Evolutionary conservation across 2,797 vertebrate species (phyloP).

Genomic region (Monodelphis domestica): DNA sequence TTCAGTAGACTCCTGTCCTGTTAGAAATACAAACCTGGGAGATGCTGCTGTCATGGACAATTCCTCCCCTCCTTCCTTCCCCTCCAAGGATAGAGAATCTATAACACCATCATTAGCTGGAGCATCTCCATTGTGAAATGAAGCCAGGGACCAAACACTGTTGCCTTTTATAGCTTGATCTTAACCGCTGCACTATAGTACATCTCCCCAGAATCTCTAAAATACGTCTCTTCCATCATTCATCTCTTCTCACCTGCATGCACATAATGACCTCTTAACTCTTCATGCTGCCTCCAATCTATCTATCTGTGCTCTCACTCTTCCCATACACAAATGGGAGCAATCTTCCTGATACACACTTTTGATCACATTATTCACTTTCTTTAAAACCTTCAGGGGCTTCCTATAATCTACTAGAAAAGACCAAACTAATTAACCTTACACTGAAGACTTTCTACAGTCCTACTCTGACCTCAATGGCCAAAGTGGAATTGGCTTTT

Average conservation of each 20-base stretch:
- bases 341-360: neutral
- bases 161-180: neutral
- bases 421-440: neutral
- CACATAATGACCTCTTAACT: neutral
- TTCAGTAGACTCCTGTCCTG: slow-evolving; percentile 47
- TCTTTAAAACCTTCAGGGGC: neutral
- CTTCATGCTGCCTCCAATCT: neutral
- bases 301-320: neutral
- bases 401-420: neutral
- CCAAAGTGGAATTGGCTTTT: neutral
- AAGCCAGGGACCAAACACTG: neutral
- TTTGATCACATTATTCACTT: neutral
- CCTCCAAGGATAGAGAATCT: neutral
- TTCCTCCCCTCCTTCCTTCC: neutral
- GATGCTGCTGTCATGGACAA: neutral
- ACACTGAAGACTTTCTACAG: neutral
- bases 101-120: neutral
- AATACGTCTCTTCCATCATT: neutral
- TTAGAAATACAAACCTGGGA: neutral
- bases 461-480: neutral
- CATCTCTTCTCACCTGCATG: neutral
- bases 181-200: neutral
- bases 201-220: neutral
- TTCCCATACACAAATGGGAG: neutral
- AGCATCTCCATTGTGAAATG: fast-evolving